These are phyloP conservation scores for Aphelinus certus DNA, from an alignment of 1,140 invertebrate genomes.

Conservation along the genomic window DNA sequence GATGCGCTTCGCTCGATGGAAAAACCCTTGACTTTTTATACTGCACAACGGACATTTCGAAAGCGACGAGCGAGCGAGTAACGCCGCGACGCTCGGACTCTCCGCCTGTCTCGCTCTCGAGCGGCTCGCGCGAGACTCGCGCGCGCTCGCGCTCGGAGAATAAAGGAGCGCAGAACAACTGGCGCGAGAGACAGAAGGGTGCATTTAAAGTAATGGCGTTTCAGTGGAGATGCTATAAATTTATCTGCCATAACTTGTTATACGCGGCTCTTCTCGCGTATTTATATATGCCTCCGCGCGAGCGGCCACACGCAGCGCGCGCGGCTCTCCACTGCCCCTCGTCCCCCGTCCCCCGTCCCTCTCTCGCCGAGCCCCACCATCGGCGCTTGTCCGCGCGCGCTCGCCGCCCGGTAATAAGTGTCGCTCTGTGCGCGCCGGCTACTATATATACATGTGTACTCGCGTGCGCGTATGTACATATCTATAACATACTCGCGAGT, in stretches of 20 bases:
- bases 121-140: too few relatives aligned
- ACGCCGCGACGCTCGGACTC: too few relatives aligned
- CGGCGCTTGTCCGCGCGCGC: slow-evolving; percentile 31
- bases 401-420: slow-evolving; percentile 23
- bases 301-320: slow-evolving; percentile 61
- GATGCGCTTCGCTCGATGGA: too few relatives aligned
- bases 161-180: slow-evolving; percentile 26
- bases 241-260: slow-evolving; percentile 69
- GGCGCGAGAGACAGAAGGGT: slow-evolving; percentile 49
- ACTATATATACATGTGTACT: too few relatives aligned
- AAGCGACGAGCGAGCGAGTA: too few relatives aligned
- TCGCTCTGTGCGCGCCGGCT: too few relatives aligned
- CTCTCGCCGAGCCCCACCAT: slow-evolving; percentile 1
- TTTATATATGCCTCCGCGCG: slow-evolving; percentile 62
- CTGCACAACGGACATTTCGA: too few relatives aligned
- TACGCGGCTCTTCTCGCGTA: slow-evolving; percentile 65
- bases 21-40: too few relatives aligned
- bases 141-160: background rate
- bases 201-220: slow-evolving; percentile 68
- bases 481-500: too few relatives aligned
- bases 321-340: background rate
- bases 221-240: slow-evolving; percentile 68
- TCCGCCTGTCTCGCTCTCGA: too few relatives aligned
- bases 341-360: too few relatives aligned
- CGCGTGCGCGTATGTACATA: too few relatives aligned